Conservation (phyloP, 1,140 invertebrate genomes). For the Aphaenogaster rudis region DNA sequence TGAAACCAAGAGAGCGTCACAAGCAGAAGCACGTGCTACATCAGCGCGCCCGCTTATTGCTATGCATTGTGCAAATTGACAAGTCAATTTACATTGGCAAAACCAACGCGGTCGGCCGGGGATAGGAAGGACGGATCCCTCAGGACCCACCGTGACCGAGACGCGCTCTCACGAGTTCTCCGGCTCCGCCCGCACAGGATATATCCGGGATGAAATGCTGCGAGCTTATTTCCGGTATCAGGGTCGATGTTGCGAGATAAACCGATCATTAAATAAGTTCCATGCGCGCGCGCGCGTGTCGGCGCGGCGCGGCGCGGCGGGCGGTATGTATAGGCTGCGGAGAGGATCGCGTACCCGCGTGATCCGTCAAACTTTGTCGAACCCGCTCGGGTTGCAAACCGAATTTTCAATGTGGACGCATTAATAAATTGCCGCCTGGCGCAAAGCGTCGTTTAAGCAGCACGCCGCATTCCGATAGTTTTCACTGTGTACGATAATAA, state of each 20-base stretch:
- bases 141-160: constrained; percentile 47
- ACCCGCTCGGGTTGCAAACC: background rate
- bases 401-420: constrained; percentile 42
- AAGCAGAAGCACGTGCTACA: constrained; percentile 51
- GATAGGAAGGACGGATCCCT: constrained; percentile 53
- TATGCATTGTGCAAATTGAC: constrained; percentile 62
- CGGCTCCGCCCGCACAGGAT: constrained; percentile 31
- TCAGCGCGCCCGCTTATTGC: constrained; percentile 52
- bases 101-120: constrained; percentile 39
- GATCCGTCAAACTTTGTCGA: constrained; percentile 13
- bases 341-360: background rate
- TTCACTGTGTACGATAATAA: constrained; percentile 1
- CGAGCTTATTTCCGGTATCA: constrained; percentile 61
- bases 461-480: background rate
- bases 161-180: constrained; percentile 34
- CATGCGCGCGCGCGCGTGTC: background rate
- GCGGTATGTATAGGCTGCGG: too few relatives aligned
- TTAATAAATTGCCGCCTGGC: constrained; percentile 25
- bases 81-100: constrained; percentile 72
- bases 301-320: too few relatives aligned
- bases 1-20: constrained; percentile 43
- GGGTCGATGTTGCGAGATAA: constrained; percentile 46
- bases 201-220: constrained; percentile 58
- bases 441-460: background rate
- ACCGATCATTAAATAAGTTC: constrained; percentile 60